phyloP scores from a whole-genome alignment of 35 echinoderm and acorn worm species.

The Diadema setosum region DNA sequence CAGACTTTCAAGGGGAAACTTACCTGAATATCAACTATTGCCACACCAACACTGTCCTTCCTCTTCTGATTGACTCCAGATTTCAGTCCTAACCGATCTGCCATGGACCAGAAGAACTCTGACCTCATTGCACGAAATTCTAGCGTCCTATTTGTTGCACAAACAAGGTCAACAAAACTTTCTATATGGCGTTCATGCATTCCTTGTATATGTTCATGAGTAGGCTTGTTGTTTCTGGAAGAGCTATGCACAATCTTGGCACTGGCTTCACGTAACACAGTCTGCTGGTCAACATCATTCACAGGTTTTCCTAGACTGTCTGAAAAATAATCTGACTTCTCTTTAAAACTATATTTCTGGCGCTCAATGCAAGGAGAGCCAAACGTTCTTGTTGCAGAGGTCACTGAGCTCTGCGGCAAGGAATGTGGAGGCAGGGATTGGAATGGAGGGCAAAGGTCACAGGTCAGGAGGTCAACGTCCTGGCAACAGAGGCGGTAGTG shows the following conservation, averaged over 20 bases:
- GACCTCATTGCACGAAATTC: conserved; percentile 80
- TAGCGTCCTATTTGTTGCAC: conserved; percentile 70
- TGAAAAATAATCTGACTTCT: no score
- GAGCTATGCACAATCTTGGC: no score
- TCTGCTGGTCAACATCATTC: no score
- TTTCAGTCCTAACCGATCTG: conserved; percentile 52
- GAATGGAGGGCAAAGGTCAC: background rate
- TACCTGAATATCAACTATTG: conserved; percentile 12
- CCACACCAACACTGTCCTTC: background rate
- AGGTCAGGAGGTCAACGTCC: background rate
- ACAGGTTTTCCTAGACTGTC: no score
- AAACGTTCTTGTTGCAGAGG: no score
- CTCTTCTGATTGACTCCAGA: background rate
- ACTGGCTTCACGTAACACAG: no score
- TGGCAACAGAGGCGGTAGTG: conserved; percentile 70
- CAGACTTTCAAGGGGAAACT: no score
- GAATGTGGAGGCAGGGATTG: background rate
- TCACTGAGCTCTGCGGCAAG: no score
- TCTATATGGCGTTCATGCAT: background rate
- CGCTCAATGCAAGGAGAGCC: no score
- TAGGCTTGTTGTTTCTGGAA: background rate
- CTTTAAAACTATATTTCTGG: no score
- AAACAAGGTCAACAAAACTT: conserved; percentile 55
- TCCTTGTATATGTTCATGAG: background rate
- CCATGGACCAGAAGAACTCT: conserved; percentile 60